phyloP scores from a whole-genome alignment of 2,888 invertebrate genomes.

The Orthosia gracilis region DNA sequence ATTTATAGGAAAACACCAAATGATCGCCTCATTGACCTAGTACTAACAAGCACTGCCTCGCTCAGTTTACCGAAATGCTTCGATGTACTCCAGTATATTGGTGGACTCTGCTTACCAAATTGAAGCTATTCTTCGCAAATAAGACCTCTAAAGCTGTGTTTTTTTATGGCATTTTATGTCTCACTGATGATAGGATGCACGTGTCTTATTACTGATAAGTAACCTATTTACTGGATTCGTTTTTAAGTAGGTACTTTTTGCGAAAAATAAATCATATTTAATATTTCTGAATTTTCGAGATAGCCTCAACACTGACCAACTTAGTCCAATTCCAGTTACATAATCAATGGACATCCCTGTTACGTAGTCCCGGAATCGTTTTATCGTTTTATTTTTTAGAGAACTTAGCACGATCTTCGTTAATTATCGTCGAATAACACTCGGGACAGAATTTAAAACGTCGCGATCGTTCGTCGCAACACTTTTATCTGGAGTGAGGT shows the following conservation, averaged over 20 bases:
- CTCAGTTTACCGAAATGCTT: constrained; percentile 19
- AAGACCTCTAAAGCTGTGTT: neutral
- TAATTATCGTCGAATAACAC: constrained; percentile 64
- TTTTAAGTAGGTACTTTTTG: neutral
- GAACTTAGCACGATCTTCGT: constrained; percentile 53
- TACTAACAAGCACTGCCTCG: constrained; percentile 33
- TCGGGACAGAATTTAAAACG: constrained; percentile 55
- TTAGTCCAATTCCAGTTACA: constrained; percentile 9
- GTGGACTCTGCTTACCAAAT: neutral
- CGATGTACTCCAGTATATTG: constrained; percentile 4
- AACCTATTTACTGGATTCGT: neutral
- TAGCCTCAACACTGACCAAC: neutral
- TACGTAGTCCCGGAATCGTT: constrained; percentile 30
- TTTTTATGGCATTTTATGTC: neutral
- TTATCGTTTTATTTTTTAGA: too few species aligned
- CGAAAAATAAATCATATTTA: neutral
- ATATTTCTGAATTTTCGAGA: constrained; percentile 1
- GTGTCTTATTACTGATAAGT: neutral
- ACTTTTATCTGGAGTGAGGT: constrained; percentile 68
- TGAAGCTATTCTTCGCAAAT: neutral
- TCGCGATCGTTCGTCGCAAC: constrained; percentile 47
- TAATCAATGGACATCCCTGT: constrained; percentile 18
- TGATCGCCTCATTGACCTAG: constrained; percentile 54
- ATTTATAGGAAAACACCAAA: constrained; percentile 63
- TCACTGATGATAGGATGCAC: neutral